Evolutionary conservation across 2,888 invertebrate species (phyloP).

Genomic region (Caenorhabditis uteleia): DNA sequence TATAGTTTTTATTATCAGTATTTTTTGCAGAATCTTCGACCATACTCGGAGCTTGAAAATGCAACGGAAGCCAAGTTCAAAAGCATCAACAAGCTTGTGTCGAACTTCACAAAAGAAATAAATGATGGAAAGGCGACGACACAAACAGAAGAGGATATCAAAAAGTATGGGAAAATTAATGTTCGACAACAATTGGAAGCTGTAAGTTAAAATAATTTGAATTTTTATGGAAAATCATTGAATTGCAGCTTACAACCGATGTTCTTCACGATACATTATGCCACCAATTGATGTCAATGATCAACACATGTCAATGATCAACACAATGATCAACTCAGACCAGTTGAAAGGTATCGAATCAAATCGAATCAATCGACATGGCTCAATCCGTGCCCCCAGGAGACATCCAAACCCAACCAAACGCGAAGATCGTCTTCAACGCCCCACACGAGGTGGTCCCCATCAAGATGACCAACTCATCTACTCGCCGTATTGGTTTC

Average conservation of each 20-base stretch:
- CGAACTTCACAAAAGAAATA: slow-evolving; percentile 49
- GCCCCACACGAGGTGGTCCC: no score
- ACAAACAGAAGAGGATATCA: slow-evolving; percentile 39
- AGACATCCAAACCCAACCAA: no score
- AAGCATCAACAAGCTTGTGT: slow-evolving; percentile 51
- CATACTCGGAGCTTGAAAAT: slow-evolving; percentile 25
- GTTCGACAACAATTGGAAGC: slow-evolving; percentile 54
- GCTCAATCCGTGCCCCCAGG: no score
- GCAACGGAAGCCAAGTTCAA: slow-evolving; percentile 37
- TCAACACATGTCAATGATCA: no score
- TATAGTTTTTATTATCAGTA: not conserved
- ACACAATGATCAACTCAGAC: no score
- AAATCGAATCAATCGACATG: no score
- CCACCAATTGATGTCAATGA: slow-evolving; percentile 32
- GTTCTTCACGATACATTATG: slow-evolving; percentile 24
- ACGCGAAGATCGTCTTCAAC: no score
- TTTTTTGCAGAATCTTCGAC: slow-evolving; percentile 11
- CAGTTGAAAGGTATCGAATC: no score
- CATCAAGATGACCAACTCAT: no score
- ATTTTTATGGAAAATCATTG: not conserved
- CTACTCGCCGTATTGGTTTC: no score
- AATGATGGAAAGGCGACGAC: slow-evolving; percentile 15
- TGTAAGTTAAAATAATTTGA: not conserved
- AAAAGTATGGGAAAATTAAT: slow-evolving; percentile 54
- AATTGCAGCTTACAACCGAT: slow-evolving; percentile 21